A percentile compares a stretch with the other conserved stretches of the same genome.
Conservation (phyloP, 2,888 invertebrate genomes). For the Ctenicera cuprea region DNA sequence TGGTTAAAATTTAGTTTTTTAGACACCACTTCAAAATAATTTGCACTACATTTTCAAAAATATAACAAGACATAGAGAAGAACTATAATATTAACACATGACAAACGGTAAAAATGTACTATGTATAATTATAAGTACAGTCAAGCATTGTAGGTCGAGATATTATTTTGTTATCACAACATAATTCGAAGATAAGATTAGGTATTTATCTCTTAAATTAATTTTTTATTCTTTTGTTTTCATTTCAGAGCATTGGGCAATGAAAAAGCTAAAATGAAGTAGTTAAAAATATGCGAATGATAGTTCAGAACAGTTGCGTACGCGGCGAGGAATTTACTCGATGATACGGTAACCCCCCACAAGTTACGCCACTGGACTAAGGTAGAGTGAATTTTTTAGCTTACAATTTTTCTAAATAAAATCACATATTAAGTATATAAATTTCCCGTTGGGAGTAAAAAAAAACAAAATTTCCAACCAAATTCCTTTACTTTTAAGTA, state of each 20-base stretch:
- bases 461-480: no score
- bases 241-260: not conserved
- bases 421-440: no score
- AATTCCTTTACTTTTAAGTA: not conserved
- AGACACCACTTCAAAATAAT: not conserved
- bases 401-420: no score
- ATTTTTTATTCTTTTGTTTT: not conserved
- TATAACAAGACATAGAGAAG: not conserved
- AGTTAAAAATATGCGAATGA: no score
- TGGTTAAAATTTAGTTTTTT: no score
- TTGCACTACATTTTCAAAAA: not conserved
- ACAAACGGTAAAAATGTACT: conserved; percentile 8
- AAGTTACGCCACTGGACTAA: not conserved
- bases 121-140: not conserved
- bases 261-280: conserved; percentile 2
- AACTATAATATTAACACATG: not conserved
- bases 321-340: no score
- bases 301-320: no score
- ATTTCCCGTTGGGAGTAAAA: no score
- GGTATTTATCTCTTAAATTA: conserved; percentile 34
- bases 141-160: conserved; percentile 2
- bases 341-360: no score
- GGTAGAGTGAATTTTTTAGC: no score
- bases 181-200: conserved; percentile 43
- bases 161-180: conserved; percentile 4